Evolutionary conservation across 2,888 invertebrate genomes (phyloP).

Genomic region (Pollenia labialis): DNA sequence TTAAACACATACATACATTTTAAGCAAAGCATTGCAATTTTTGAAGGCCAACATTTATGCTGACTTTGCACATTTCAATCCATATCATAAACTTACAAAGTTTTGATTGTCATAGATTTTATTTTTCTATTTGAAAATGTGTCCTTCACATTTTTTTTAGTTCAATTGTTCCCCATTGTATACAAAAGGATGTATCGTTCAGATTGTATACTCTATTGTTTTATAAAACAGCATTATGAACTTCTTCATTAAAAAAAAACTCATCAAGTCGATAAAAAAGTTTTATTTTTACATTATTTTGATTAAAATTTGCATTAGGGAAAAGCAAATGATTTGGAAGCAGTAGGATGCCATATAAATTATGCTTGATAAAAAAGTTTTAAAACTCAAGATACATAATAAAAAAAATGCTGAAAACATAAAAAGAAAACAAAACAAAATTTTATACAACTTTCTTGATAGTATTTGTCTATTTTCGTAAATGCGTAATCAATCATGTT

Average conservation of each 20-base stretch:
- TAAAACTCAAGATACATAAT: not conserved
- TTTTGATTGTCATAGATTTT: too few species aligned
- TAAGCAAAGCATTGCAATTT: too few species aligned
- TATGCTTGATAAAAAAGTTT: not conserved
- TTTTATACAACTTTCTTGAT: slow-evolving; percentile 17
- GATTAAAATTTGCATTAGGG: slow-evolving; percentile 24
- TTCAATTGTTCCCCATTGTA: not conserved
- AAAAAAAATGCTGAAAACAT: not conserved
- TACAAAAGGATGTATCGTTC: not conserved
- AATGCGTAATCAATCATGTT: slow-evolving; percentile 80
- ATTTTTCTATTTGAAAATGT: not conserved
- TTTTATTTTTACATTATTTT: slow-evolving; percentile 28
- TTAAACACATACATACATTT: too few species aligned
- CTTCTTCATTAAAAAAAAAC: not conserved
- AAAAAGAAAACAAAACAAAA: slow-evolving; percentile 21
- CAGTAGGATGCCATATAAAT: slow-evolving; percentile 43
- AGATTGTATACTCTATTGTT: not conserved
- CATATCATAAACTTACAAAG: too few species aligned
- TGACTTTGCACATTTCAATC: too few species aligned
- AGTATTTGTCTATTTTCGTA: slow-evolving; percentile 20
- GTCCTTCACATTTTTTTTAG: slow-evolving; percentile 31
- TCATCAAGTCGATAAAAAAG: slow-evolving; percentile 11
- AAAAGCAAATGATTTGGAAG: slow-evolving; percentile 20
- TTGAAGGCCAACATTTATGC: too few species aligned
- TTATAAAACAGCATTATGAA: not conserved